Percentiles rank a stretch among this genome's conserved stretches.
phyloP scores from a whole-genome alignment of 2,888 invertebrate genomes.

The Linyphia triangularis region DNA sequence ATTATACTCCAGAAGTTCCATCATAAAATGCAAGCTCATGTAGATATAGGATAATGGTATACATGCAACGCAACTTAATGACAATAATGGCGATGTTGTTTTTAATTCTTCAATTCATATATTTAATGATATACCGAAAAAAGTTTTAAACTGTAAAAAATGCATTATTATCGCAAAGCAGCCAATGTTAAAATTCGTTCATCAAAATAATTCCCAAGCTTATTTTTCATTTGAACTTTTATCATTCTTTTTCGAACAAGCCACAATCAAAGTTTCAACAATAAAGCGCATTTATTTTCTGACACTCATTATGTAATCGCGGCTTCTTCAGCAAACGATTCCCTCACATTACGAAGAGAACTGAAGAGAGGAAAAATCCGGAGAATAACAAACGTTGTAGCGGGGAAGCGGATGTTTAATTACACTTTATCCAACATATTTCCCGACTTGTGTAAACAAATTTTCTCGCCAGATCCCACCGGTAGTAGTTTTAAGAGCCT shows the following conservation, averaged over 20 bases:
- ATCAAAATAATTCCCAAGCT: neutral
- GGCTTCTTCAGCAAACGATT: slow-evolving; percentile 29
- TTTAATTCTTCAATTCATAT: no score
- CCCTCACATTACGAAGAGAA: slow-evolving; percentile 19
- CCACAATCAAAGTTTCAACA: neutral
- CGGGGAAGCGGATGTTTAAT: slow-evolving; percentile 33
- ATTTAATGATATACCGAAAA: no score
- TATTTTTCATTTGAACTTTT: slow-evolving; percentile 14
- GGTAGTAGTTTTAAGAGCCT: slow-evolving; percentile 1
- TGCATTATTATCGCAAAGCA: no score
- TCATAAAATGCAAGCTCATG: no score
- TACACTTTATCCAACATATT: slow-evolving; percentile 15
- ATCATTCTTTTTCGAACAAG: slow-evolving; percentile 4
- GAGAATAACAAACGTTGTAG: slow-evolving; percentile 18
- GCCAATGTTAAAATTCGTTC: no score
- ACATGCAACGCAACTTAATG: no score
- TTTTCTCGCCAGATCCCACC: neutral
- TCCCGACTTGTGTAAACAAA: slow-evolving; percentile 41
- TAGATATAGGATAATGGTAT: no score
- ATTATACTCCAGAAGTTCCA: no score
- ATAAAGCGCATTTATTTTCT: slow-evolving; percentile 38
- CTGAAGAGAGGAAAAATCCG: neutral
- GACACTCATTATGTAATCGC: slow-evolving; percentile 35
- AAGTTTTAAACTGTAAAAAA: no score
- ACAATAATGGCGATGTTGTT: no score